Evolutionary conservation across 2,797 vertebrate genomes (phyloP).

Genomic region (Gambelia wislizenii): DNA sequence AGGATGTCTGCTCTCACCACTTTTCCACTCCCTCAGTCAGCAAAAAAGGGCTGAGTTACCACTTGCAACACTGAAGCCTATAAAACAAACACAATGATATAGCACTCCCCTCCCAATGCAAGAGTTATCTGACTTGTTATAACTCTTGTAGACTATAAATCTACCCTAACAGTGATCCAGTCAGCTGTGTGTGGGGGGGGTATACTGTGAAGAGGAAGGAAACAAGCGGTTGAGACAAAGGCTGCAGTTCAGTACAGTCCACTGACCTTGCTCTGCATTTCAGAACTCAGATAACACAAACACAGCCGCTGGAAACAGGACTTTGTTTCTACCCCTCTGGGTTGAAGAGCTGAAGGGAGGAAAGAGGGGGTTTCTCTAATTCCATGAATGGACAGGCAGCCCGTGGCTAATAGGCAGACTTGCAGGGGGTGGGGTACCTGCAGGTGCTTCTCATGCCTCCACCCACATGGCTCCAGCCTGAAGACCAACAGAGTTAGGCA

Average conservation of each 20-base stretch:
- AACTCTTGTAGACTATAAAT: too few relatives aligned
- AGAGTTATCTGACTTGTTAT: too few relatives aligned
- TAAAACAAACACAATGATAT: neutral
- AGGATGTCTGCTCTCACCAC: neutral
- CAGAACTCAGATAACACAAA: constrained; percentile 10
- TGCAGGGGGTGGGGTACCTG: neutral
- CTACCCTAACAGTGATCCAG: neutral
- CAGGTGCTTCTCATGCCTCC: neutral
- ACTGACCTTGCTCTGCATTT: neutral
- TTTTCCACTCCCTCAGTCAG: neutral
- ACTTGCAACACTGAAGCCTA: neutral
- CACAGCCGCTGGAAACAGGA: neutral
- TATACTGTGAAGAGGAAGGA: constrained; percentile 19
- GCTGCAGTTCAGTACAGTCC: neutral
- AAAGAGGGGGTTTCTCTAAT: neutral
- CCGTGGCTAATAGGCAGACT: too few relatives aligned
- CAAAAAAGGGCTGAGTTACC: neutral
- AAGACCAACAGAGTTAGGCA: neutral
- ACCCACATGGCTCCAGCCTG: neutral
- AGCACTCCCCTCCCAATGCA: neutral
- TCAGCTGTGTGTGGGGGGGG: neutral
- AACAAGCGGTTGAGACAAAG: constrained; percentile 8
- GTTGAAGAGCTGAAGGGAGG: neutral
- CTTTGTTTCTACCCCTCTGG: neutral
- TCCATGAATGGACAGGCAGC: neutral